Base-by-base conservation (phyloP, 2,113 vertebrate genomes). In the Bos javanicus region DNA sequence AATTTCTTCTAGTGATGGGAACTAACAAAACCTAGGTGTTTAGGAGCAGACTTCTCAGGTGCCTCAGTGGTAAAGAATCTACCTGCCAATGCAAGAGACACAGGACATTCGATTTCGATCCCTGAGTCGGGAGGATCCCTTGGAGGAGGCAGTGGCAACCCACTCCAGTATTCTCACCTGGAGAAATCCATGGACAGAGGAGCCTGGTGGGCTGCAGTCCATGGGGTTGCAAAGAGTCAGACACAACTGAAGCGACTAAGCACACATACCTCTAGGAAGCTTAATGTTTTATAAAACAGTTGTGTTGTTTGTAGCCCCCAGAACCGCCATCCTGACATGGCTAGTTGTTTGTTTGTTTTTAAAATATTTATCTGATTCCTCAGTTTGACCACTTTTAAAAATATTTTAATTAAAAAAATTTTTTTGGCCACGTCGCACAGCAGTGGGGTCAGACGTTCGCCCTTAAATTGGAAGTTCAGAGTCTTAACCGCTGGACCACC, bases 271-370 rank as follows among this genome's bases (percentile, higher is more conserved):
- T 60, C 39, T 19, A 39, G 30, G 52, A 82, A 33, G n/a, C 87
- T 50, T 39, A 25, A 87, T 30, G 14, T 57, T 71, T 59, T 28
- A 26, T 43, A 52, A n/a, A 2, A 26, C 43, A 59, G 90, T 11
- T 56, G 28, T 30, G 23, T 10, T 7, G 39, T 28, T 84, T 50
- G 50, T 26, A 33, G 67, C 19, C 39, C 52, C 74, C 4, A 4
- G n/a, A 87, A 67, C 5, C 0, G 0, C 33, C 36, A 5, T 52
- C 43, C 57, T 1, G 9, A 26, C 25, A 0, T 16, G 0, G 33
- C 36, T 8, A 13, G 17, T 56, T 83, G 28, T n/a, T 80, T 17
- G 28, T 11, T 80, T 71, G 10, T 39, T 71, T 74, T 36, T 43
- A 26, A 43, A 76, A 76, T 43, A 76, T 33, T 50, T 80, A 80